phyloP scores from a whole-genome alignment of 1,140 invertebrate genomes.

The Pseudomyrmex cubaensis region DNA sequence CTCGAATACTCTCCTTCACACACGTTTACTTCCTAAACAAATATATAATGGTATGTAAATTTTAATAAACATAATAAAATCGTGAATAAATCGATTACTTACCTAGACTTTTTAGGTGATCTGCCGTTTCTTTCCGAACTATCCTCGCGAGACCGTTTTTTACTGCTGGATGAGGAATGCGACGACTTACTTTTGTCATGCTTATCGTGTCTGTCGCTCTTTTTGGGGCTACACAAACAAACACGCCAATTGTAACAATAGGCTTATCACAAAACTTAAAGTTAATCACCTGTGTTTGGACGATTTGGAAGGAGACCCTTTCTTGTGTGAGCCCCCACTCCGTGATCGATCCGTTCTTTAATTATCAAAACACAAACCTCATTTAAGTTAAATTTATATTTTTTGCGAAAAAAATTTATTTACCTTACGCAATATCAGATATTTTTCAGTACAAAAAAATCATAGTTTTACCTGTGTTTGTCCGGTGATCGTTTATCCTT shows the following conservation, averaged over 20 bases:
- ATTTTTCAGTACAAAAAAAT: background rate
- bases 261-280: conserved; percentile 54
- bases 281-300: conserved; percentile 84
- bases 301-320: conserved; percentile 86
- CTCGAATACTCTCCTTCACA: background rate
- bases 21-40: conserved; percentile 71
- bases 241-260: conserved; percentile 42
- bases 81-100: conserved; percentile 68
- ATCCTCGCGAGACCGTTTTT: conserved; percentile 90
- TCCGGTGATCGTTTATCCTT: conserved; percentile 82
- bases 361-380: conserved; percentile 71
- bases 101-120: conserved; percentile 89
- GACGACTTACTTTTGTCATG: conserved; percentile 79
- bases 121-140: conserved; percentile 88
- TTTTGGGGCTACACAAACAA: conserved; percentile 81
- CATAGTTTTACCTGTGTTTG: conserved; percentile 79
- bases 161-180: conserved; percentile 85
- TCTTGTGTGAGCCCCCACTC: conserved; percentile 85
- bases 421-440: background rate
- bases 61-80: background rate
- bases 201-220: conserved; percentile 84
- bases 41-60: conserved; percentile 19
- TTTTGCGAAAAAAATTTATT: background rate
- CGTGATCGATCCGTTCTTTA: conserved; percentile 83
- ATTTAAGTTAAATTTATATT: conserved; percentile 43